Percentiles rank a stretch among this genome's conserved stretches.
Evolutionary conservation across 2,113 vertebrate species (phyloP).

Genomic region (Quiscalus mexicanus): DNA sequence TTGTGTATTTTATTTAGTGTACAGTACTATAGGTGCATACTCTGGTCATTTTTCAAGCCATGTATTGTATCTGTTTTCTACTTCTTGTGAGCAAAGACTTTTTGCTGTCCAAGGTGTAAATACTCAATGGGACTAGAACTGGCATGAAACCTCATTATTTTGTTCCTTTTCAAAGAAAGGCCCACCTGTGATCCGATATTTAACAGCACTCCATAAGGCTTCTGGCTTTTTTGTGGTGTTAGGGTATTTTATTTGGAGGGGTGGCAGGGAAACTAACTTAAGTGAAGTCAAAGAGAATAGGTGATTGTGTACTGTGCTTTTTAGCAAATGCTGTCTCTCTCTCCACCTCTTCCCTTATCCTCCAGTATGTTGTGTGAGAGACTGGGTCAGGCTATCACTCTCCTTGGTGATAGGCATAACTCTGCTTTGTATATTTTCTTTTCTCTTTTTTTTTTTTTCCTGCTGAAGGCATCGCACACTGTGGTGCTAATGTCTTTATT

Average conservation of each 20-base stretch:
- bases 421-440: slow-evolving; percentile 80
- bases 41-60: slow-evolving; percentile 85
- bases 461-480: slow-evolving; percentile 89
- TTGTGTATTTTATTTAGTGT: slow-evolving; percentile 91
- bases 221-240: slow-evolving; percentile 69
- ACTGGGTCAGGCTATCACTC: slow-evolving; percentile 74
- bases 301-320: slow-evolving; percentile 73
- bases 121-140: slow-evolving; percentile 91
- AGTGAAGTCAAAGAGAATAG: slow-evolving; percentile 58
- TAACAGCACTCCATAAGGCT: slow-evolving; percentile 86
- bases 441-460: slow-evolving; percentile 66
- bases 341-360: slow-evolving; percentile 63
- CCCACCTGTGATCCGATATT: slow-evolving; percentile 77
- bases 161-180: slow-evolving; percentile 71
- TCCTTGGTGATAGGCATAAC: slow-evolving; percentile 71
- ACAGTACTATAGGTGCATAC: slow-evolving; percentile 88
- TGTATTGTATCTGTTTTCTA: slow-evolving; percentile 90
- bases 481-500: slow-evolving; percentile 92
- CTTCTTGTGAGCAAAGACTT: slow-evolving; percentile 84
- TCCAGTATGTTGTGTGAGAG: slow-evolving; percentile 77
- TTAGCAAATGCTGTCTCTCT: slow-evolving; percentile 76
- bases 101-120: slow-evolving; percentile 96
- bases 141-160: slow-evolving; percentile 87
- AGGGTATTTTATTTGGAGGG: slow-evolving; percentile 74
- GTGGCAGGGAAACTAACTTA: slow-evolving; percentile 71